phyloP scores from a whole-genome alignment of 2,797 vertebrate genomes.

The Cyclura pinguis region DNA sequence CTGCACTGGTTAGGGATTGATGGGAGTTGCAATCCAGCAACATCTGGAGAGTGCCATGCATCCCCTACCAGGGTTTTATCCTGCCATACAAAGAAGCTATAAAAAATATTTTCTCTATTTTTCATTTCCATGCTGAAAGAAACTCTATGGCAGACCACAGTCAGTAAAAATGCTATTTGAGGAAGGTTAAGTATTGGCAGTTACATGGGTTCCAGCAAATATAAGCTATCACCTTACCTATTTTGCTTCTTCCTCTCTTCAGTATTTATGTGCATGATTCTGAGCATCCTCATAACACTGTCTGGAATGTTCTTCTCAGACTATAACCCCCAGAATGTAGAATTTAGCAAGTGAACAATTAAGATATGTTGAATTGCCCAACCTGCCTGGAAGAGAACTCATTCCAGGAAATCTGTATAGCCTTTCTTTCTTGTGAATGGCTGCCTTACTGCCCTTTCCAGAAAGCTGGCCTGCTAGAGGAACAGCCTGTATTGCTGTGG shows the following conservation, averaged over 20 bases:
- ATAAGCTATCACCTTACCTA: neutral
- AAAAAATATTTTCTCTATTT: neutral
- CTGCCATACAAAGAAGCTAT: neutral
- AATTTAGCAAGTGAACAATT: neutral
- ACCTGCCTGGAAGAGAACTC: neutral
- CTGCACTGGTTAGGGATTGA: neutral
- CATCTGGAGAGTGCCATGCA: neutral
- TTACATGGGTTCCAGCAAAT: neutral
- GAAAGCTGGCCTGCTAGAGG: neutral
- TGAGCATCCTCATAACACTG: neutral
- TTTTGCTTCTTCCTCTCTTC: neutral
- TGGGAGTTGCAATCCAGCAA: neutral
- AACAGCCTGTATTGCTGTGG: neutral
- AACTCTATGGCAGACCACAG: neutral
- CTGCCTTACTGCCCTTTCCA: neutral
- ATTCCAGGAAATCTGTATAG: conserved; percentile 12
- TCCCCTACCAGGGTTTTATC: neutral
- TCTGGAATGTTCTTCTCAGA: neutral
- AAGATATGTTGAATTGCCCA: neutral
- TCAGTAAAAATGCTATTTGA: neutral
- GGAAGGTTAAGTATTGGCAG: neutral
- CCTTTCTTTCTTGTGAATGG: neutral
- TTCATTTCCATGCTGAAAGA: neutral
- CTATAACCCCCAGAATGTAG: neutral
- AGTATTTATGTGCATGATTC: neutral